Conservation (phyloP, 2,888 invertebrate species). For the Bugulina stolonifera region DNA sequence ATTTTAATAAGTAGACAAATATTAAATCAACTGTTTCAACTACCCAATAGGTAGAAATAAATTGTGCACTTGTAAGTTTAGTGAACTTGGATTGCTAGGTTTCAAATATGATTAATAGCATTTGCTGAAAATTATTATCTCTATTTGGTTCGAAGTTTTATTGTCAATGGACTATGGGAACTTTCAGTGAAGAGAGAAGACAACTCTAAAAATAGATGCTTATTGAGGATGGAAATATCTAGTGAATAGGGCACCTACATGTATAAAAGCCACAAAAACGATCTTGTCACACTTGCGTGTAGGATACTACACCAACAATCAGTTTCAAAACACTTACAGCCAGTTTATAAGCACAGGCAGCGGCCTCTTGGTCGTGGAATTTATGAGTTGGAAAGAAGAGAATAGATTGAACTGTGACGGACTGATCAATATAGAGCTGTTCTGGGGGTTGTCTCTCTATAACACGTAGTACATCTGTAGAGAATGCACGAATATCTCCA, state of each 20-base stretch:
- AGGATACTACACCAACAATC: background rate
- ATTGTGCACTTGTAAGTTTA: no score
- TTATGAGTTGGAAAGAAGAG: background rate
- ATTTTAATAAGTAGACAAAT: no score
- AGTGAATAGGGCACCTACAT: background rate
- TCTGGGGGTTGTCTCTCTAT: background rate
- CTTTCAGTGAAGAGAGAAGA: background rate
- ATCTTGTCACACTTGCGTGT: background rate
- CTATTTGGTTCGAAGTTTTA: no score
- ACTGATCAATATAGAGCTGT: background rate
- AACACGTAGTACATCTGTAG: background rate
- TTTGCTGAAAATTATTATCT: no score
- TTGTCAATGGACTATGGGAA: no score
- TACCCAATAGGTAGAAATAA: no score
- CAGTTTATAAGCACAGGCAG: slow-evolving; percentile 6
- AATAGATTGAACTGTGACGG: background rate
- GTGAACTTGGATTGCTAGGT: no score
- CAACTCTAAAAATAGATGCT: background rate
- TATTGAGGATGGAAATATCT: background rate
- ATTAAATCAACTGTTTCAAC: no score
- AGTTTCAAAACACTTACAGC: background rate
- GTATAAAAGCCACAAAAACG: no score
- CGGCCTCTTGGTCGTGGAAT: background rate
- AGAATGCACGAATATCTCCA: background rate
- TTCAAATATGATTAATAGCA: no score